Conservation (phyloP, 2,113 vertebrate genomes). For the Petaurus breviceps region DNA sequence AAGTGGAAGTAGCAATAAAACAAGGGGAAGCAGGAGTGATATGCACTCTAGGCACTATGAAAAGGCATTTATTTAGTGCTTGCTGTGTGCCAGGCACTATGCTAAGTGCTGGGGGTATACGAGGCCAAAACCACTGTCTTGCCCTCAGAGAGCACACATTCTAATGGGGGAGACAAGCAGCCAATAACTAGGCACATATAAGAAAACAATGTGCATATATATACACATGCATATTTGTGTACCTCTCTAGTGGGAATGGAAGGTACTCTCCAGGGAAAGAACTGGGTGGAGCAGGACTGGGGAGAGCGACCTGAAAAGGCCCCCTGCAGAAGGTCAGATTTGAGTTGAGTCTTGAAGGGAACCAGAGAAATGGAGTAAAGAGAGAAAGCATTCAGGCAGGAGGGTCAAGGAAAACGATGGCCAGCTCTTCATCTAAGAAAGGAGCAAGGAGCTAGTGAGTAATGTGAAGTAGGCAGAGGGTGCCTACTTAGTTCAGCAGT, state of each 20-base stretch:
- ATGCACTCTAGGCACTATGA: background rate
- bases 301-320: background rate
- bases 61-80: background rate
- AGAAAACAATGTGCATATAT: no score
- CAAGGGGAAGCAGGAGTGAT: background rate
- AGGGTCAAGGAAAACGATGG: no score
- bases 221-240: background rate
- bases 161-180: background rate
- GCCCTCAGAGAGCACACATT: background rate
- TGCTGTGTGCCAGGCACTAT: background rate
- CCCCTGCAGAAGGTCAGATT: background rate
- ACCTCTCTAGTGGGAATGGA: background rate
- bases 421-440: background rate
- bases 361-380: background rate
- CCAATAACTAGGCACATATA: no score
- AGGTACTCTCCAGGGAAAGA: background rate
- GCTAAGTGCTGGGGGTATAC: background rate
- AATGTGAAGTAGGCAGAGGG: background rate
- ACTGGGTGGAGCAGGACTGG: background rate
- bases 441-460: background rate
- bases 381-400: background rate
- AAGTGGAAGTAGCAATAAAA: background rate
- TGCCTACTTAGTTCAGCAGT: background rate
- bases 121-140: background rate
- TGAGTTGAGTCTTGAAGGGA: background rate